Evolutionary conservation across 2,888 invertebrate species (phyloP).

Genomic region (Spilarctia lutea): DNA sequence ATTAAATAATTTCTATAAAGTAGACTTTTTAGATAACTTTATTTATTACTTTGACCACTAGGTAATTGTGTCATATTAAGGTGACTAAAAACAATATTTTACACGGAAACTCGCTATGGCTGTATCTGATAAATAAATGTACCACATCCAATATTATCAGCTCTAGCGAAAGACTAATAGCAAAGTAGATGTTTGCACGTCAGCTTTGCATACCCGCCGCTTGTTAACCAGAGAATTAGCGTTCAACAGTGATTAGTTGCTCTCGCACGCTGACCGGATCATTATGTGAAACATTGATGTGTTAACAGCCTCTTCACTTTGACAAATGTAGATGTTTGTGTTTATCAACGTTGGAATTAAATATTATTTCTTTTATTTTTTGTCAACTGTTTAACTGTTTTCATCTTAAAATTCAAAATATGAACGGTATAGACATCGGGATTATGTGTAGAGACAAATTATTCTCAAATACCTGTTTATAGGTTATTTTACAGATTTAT

Average conservation of each 20-base stretch:
- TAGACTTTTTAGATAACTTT: no score
- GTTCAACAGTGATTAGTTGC: conserved; percentile 55
- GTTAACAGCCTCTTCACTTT: conserved; percentile 22
- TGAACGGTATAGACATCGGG: no score
- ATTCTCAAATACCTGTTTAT: not conserved
- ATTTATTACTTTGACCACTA: not conserved
- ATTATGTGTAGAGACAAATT: not conserved
- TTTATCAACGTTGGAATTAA: not conserved
- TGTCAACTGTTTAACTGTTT: no score
- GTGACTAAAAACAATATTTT: not conserved
- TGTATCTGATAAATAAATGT: not conserved
- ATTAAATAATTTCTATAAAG: no score
- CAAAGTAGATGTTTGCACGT: conserved; percentile 73
- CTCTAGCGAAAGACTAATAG: conserved; percentile 72
- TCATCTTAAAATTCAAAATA: no score
- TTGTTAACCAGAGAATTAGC: conserved; percentile 75
- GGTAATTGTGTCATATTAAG: not conserved
- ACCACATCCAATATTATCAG: conserved; percentile 52
- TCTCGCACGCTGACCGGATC: conserved; percentile 33
- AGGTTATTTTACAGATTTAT: not conserved
- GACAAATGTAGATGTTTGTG: not conserved
- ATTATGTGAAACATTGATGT: conserved; percentile 33
- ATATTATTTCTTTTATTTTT: not conserved
- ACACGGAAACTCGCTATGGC: not conserved
- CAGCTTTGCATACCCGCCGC: conserved; percentile 77